Evolutionary conservation across 2,888 invertebrate genomes (phyloP).

Genomic region (Philopedon plagiatum): DNA sequence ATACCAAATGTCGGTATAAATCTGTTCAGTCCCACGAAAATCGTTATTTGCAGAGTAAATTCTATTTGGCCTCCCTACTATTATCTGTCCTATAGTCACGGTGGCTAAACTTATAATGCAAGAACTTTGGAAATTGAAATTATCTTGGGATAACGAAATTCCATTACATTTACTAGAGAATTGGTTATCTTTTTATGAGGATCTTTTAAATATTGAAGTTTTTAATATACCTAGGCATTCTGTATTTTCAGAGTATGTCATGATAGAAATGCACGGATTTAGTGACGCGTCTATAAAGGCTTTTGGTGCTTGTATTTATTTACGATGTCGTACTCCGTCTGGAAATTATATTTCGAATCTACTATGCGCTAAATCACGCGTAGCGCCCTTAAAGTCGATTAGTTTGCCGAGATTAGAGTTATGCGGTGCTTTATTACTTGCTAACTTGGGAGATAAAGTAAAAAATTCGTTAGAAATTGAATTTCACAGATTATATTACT

Average conservation of each 20-base stretch:
- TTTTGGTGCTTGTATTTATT: slow-evolving; percentile 13
- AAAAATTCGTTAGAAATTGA: neutral
- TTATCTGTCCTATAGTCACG: neutral
- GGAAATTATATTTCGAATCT: neutral
- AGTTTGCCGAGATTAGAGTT: slow-evolving; percentile 44
- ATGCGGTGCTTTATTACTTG: slow-evolving; percentile 34
- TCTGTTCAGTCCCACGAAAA: too few relatives aligned
- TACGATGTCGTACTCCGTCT: neutral
- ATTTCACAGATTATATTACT: slow-evolving; percentile 5
- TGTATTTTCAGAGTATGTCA: too few relatives aligned
- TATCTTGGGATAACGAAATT: slow-evolving; percentile 8
- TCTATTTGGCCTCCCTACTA: too few relatives aligned
- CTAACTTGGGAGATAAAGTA: slow-evolving; percentile 20
- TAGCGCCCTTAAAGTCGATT: slow-evolving; percentile 41
- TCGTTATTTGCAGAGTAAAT: too few relatives aligned
- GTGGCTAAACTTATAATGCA: neutral
- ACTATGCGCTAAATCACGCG: slow-evolving; percentile 36
- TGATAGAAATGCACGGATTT: slow-evolving; percentile 28
- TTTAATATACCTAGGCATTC: neutral
- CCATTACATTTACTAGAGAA: neutral
- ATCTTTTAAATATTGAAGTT: neutral
- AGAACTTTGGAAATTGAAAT: neutral
- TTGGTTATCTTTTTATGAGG: neutral
- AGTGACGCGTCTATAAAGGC: slow-evolving; percentile 25
- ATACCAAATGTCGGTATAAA: too few relatives aligned